Evolutionary conservation across 2,113 vertebrate species (phyloP), one percentile per base, ranked within the genome.

Genomic region (Tylochromis polylepis): DNA sequence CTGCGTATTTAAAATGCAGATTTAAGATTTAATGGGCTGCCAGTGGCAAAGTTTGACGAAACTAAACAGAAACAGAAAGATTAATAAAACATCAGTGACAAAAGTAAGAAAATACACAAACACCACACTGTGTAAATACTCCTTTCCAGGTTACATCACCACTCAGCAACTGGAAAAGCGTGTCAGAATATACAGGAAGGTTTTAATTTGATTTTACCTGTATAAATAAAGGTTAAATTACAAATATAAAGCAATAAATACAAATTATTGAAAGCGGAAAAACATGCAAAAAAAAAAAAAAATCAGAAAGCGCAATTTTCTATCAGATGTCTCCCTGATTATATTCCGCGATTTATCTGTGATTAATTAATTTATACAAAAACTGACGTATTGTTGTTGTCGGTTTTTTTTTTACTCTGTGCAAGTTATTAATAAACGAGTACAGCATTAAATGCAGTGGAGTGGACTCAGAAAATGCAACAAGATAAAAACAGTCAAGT

Each of bases 381-480:
- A 67, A 8, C 34, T 41, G 0, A 22, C 1, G 12, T 10, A 43
- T 0, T 43, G 11, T 0, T n/a, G n/a, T n/a, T n/a, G n/a, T n/a
- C n/a, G n/a, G n/a, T n/a, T n/a, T n/a, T n/a, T 41, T 70, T 43
- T 20, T 43, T 43, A 22, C 36, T 41, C 62, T 22, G 36, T 43
- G 8, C 5, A 12, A 72, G 22, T 46, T 72, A 11, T 18, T 43
- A 46, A 27, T 46, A 22, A 72, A 72, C n/a, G 12, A 10, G 7
- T 43, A 70, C 1, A 24, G 8, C 36, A 70, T 0, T 43, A 70
- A 10, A 10, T 0, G n/a, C n/a, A 43, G 38, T 70, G 9, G n/a
- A 70, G n/a, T 0, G 12, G 62, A 36, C 20, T 20, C 11, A 38
- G 6, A 41, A 41, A 67, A 67, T 5, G 36, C 36, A 70, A 41